Conservation (phyloP, 2,797 vertebrate genomes). For the Nasua narica region DNA sequence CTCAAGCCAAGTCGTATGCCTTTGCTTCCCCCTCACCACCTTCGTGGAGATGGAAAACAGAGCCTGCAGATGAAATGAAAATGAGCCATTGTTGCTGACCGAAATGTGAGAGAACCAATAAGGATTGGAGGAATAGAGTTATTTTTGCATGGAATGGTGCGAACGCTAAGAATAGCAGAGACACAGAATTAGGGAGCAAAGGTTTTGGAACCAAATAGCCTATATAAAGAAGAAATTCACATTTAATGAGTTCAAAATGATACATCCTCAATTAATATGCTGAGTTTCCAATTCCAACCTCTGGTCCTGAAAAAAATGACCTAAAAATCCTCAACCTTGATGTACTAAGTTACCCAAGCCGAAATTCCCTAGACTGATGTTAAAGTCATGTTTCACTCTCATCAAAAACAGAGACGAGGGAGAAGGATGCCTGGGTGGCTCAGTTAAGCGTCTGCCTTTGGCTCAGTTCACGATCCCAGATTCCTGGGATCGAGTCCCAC, state of each 20-base stretch:
- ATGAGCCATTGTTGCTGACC: slow-evolving; percentile 41
- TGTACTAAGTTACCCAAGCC: background rate
- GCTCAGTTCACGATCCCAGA: background rate
- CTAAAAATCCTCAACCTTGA: background rate
- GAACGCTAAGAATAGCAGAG: background rate
- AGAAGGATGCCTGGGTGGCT: background rate
- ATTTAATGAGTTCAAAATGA: background rate
- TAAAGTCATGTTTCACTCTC: background rate
- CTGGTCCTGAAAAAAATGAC: background rate
- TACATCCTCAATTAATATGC: background rate
- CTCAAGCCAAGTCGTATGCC: slow-evolving; percentile 13
- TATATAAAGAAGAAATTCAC: slow-evolving; percentile 1
- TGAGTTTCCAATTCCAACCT: background rate
- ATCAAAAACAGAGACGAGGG: background rate
- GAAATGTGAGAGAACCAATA: slow-evolving; percentile 18
- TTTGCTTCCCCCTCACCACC: slow-evolving; percentile 52
- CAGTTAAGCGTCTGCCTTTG: background rate
- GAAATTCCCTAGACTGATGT: background rate
- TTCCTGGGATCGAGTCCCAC: background rate
- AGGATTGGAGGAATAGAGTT: slow-evolving; percentile 31
- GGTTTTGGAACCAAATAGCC: background rate
- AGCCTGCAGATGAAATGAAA: slow-evolving; percentile 50
- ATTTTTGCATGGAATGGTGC: background rate
- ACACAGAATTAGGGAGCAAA: background rate
- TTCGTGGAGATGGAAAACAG: slow-evolving; percentile 57